These are phyloP conservation scores for Drosophila rufa DNA, from an alignment of 1,140 invertebrate genomes.

Conservation along the genomic window DNA sequence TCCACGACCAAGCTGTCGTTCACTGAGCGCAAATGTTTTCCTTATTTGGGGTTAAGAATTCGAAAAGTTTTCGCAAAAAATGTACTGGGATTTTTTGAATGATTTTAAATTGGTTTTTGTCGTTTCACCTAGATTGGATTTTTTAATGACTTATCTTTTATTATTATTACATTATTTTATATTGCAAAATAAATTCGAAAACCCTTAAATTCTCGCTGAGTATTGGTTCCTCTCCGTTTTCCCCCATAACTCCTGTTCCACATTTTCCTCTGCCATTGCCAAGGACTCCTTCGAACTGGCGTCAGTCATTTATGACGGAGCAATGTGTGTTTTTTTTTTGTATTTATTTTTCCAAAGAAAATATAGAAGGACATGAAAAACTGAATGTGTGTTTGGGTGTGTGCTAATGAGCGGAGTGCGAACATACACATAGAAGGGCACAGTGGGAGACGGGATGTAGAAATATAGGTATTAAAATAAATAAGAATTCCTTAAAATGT, in stretches of 20 bases:
- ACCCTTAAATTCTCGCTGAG: neutral
- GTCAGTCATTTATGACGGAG: constrained; percentile 75
- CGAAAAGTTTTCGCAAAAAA: no score
- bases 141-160: no score
- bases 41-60: no score
- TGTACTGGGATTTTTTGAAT: no score
- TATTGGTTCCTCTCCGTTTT: neutral
- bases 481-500: neutral
- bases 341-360: constrained; percentile 21
- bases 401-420: constrained; percentile 66
- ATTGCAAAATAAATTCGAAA: no score
- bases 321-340: constrained; percentile 56
- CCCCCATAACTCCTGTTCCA: neutral
- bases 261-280: neutral
- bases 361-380: neutral
- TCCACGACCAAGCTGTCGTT: constrained; percentile 59
- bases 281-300: constrained; percentile 39
- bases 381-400: constrained; percentile 34
- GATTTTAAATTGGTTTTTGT: neutral
- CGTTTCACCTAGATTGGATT: no score
- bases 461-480: neutral
- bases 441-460: neutral
- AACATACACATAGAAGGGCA: constrained; percentile 16
- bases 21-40: constrained; percentile 9
- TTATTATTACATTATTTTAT: no score